phyloP scores from a whole-genome alignment of 2,113 vertebrate genomes.

The Caranx melampygus region DNA sequence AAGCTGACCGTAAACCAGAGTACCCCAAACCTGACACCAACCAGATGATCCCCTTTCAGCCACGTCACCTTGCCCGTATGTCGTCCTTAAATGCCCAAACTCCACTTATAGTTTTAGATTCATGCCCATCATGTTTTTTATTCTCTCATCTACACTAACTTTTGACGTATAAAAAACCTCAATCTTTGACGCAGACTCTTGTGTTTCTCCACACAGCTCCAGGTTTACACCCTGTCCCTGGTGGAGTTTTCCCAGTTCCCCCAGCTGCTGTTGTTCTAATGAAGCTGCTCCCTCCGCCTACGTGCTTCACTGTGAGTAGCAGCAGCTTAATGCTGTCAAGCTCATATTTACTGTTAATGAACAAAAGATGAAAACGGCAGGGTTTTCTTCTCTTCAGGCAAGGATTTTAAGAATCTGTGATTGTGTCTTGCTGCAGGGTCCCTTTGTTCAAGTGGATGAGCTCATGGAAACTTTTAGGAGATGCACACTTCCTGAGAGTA shows the following conservation, averaged over 20 bases:
- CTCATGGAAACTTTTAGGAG: conserved; percentile 96
- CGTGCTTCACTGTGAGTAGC: conserved; percentile 93
- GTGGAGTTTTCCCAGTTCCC: conserved; percentile 97
- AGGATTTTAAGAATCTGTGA: conserved; percentile 22
- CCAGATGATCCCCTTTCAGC: conserved; percentile 99
- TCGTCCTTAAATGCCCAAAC: background rate
- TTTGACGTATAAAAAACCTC: background rate
- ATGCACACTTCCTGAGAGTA: conserved; percentile 97
- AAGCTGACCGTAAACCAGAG: conserved; percentile 95
- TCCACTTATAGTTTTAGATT: no score
- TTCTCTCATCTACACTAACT: background rate
- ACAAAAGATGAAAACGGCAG: background rate
- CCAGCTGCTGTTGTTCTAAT: conserved; percentile 95
- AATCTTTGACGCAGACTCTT: conserved; percentile 22
- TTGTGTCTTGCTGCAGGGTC: conserved; percentile 86
- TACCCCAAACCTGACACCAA: conserved; percentile 99
- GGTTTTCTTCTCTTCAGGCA: background rate
- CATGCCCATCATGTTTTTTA: background rate
- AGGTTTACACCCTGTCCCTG: conserved; percentile 96
- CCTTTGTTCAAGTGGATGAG: conserved; percentile 99
- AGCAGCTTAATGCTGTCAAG: conserved; percentile 20
- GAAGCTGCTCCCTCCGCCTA: conserved; percentile 97
- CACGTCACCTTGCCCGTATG: conserved; percentile 97
- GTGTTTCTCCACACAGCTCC: conserved; percentile 84
- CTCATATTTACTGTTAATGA: conserved; percentile 7